These are phyloP conservation scores for Zaprionus camerounensis DNA, from an alignment of 1,140 invertebrate species.

Conservation along the genomic window DNA sequence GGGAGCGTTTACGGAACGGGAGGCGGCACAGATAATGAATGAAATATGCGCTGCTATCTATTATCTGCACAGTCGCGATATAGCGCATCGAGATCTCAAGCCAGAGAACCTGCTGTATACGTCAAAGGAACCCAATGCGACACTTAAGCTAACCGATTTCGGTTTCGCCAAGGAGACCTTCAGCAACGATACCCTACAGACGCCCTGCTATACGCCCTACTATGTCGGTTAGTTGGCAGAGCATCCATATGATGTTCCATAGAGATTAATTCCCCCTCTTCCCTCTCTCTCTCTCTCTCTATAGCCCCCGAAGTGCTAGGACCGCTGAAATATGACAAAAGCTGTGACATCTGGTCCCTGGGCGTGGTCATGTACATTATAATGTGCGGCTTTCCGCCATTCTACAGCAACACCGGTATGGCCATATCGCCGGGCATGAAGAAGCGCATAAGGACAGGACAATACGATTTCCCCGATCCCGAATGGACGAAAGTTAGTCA, in stretches of 20 bases:
- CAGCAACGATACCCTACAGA: slow-evolving; percentile 94
- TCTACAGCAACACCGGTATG: slow-evolving; percentile 98
- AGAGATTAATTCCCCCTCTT: neutral
- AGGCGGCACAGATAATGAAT: slow-evolving; percentile 92
- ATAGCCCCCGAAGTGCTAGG: slow-evolving; percentile 94
- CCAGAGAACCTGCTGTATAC: slow-evolving; percentile 96
- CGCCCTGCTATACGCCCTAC: slow-evolving; percentile 99
- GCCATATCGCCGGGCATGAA: slow-evolving; percentile 99
- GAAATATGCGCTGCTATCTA: slow-evolving; percentile 98
- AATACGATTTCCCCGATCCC: slow-evolving; percentile 98
- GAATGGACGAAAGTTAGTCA: slow-evolving; percentile 98
- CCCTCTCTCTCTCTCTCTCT: neutral
- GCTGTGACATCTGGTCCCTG: slow-evolving; percentile 99
- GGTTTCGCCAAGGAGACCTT: slow-evolving; percentile 99
- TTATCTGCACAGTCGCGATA: slow-evolving; percentile 97
- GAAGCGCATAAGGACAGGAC: slow-evolving; percentile 96
- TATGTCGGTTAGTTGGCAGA: slow-evolving; percentile 90
- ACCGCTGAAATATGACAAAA: slow-evolving; percentile 99
- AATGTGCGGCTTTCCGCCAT: slow-evolving; percentile 98
- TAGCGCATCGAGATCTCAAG: slow-evolving; percentile 98
- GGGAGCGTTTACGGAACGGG: slow-evolving; percentile 96
- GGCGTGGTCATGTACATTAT: slow-evolving; percentile 99
- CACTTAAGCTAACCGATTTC: slow-evolving; percentile 98
- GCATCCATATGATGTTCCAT: neutral
- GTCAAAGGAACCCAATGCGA: slow-evolving; percentile 88